Base-by-base conservation (phyloP, 2,113 vertebrate species). In the Synodontis membranacea region DNA sequence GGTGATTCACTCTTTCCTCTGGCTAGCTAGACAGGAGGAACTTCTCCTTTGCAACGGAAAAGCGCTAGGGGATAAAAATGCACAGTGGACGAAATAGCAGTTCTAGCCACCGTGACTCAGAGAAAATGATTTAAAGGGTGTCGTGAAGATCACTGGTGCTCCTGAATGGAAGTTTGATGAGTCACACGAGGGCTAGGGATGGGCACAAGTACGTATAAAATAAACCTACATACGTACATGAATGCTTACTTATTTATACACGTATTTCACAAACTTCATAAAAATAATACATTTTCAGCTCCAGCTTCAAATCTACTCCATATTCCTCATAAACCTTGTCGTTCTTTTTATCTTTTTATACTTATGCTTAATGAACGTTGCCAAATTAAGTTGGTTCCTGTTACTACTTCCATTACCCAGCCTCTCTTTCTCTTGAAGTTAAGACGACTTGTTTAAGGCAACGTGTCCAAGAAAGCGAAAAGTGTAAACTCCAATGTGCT, bases 1-100 rank as follows among this genome's bases (percentile, higher is more conserved):
- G 37, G 58, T 80, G 78, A 80, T 58, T 80, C 78, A 80, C 28
- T 25, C 15, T 39, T 80, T 80, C 78, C 23, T 42, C 19, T 54
- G 31, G 17, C 76, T 37, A 54, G 76, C 50, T 37, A 79, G 31
- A 54, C 50, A 54, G 52, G 21, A 58, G 34, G 21, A 56, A 56
- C 78, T 56, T 56, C 52, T 80, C 11, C 21, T 39, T 79, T 52
- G 1, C 2, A 34, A 39, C 42, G 78, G 52, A 80, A 58, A 56
- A 80, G 39, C 7, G 5, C 28, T 50, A 46, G 28, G 19, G 75
- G 48, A 34, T 54, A 80, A 80, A 80, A 80, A 8, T 1, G 21
- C 15, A 78, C 28, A 78, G 44, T 21, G 46, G 74, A 78, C 56
- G 78, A 56, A 54, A 39, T 15, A 9, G n/a, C n/a, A 37, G 50